Conservation (phyloP, 2,113 vertebrate genomes). For the Clarias gariepinus region DNA sequence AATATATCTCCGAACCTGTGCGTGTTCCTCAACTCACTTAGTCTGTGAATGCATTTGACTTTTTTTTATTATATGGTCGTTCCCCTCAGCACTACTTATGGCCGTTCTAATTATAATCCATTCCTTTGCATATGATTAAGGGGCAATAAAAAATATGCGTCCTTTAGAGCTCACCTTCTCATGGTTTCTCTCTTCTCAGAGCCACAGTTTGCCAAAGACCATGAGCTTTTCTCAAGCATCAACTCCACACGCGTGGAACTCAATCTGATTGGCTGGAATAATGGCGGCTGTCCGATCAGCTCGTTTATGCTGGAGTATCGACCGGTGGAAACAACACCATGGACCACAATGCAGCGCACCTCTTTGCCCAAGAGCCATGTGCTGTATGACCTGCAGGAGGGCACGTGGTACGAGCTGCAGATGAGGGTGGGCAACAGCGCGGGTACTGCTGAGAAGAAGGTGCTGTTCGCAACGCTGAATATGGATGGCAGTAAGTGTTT, state of each 20-base stretch:
- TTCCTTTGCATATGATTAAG: too few relatives aligned
- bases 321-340: conserved; percentile 85
- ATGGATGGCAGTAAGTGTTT: conserved; percentile 90
- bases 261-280: conserved; percentile 96
- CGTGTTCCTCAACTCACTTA: too few relatives aligned
- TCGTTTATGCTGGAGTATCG: conserved; percentile 95
- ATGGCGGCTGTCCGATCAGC: conserved; percentile 95
- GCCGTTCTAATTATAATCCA: too few relatives aligned
- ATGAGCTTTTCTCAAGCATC: conserved; percentile 94
- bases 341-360: conserved; percentile 92
- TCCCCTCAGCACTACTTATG: too few relatives aligned
- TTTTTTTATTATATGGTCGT: too few relatives aligned
- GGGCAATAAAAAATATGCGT: too few relatives aligned
- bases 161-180: neutral
- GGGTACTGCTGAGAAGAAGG: conserved; percentile 91
- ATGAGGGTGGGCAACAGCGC: conserved; percentile 98
- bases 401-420: conserved; percentile 95
- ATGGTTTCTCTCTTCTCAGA: conserved; percentile 71
- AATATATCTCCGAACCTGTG: too few relatives aligned
- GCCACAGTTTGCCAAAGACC: conserved; percentile 98
- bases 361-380: conserved; percentile 94
- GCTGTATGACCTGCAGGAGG: conserved; percentile 92
- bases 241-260: conserved; percentile 89
- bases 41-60: too few relatives aligned
- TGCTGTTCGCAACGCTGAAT: conserved; percentile 92